Percentiles rank a stretch among this genome's conserved stretches.
Conservation (phyloP, 1,140 invertebrate genomes). For the Hyphantria cunea region DNA sequence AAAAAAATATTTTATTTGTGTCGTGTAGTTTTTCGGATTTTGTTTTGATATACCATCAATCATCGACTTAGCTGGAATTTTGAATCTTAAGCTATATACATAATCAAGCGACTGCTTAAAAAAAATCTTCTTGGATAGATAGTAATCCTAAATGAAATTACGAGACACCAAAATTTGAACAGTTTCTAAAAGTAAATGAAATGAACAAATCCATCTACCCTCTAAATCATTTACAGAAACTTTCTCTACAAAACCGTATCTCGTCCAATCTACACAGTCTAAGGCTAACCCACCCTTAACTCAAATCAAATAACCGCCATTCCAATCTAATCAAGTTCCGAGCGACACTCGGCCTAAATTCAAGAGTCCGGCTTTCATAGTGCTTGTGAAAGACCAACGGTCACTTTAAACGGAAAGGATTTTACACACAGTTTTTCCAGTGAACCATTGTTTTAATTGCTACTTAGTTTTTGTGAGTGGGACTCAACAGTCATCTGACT, state of each 20-base stretch:
- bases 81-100: too few relatives aligned
- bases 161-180: too few relatives aligned
- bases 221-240: not conserved
- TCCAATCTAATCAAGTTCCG: constrained; percentile 56
- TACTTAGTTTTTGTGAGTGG: constrained; percentile 35
- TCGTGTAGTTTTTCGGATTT: too few relatives aligned
- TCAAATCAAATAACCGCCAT: constrained; percentile 50
- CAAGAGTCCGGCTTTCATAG: constrained; percentile 41
- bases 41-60: too few relatives aligned
- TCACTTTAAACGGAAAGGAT: constrained; percentile 41
- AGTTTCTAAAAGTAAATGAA: too few relatives aligned
- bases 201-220: not conserved
- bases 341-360: constrained; percentile 49
- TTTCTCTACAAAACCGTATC: too few relatives aligned
- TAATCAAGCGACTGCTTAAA: too few relatives aligned
- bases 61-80: too few relatives aligned
- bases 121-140: too few relatives aligned
- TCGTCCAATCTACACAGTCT: too few relatives aligned
- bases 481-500: constrained; percentile 10
- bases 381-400: constrained; percentile 35
- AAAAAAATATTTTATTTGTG: too few relatives aligned
- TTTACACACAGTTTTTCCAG: constrained; percentile 41
- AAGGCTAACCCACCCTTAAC: constrained; percentile 34
- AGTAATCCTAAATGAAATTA: too few relatives aligned
- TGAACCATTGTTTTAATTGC: constrained; percentile 48